phyloP scores from a whole-genome alignment of 2,113 vertebrate genomes.

The Oxyruncus cristatus region DNA sequence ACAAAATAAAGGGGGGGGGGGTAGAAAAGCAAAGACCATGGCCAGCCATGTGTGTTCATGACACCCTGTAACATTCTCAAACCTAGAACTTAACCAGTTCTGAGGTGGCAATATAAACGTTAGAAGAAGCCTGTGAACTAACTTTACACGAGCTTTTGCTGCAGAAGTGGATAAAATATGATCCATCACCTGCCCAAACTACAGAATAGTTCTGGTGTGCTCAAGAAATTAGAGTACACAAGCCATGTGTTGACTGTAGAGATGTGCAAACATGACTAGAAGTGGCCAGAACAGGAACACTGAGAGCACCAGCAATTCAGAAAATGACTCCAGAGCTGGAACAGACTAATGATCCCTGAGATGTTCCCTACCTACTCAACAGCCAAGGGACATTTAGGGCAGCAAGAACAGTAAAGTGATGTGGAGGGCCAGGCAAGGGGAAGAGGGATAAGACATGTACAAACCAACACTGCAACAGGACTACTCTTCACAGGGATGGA shows the following conservation, averaged over 20 bases:
- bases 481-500: background rate
- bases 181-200: background rate
- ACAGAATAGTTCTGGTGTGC: background rate
- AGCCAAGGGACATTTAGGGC: background rate
- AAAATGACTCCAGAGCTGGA: background rate
- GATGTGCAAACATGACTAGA: background rate
- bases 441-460: background rate
- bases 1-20: background rate
- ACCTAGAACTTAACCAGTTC: background rate
- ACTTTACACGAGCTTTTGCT: background rate
- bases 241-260: background rate
- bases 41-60: background rate
- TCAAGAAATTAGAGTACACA: background rate
- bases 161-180: background rate
- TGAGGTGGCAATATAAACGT: background rate
- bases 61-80: background rate
- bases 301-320: background rate
- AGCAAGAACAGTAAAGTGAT: background rate
- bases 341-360: background rate
- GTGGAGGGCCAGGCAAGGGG: accelerated
- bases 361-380: background rate
- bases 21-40: background rate
- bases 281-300: background rate
- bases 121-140: background rate
- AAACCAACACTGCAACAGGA: background rate